A percentile compares a stretch with the other conserved stretches of the same genome.
Evolutionary conservation across 2,797 vertebrate species (phyloP).

Genomic region (Ispidina picta): DNA sequence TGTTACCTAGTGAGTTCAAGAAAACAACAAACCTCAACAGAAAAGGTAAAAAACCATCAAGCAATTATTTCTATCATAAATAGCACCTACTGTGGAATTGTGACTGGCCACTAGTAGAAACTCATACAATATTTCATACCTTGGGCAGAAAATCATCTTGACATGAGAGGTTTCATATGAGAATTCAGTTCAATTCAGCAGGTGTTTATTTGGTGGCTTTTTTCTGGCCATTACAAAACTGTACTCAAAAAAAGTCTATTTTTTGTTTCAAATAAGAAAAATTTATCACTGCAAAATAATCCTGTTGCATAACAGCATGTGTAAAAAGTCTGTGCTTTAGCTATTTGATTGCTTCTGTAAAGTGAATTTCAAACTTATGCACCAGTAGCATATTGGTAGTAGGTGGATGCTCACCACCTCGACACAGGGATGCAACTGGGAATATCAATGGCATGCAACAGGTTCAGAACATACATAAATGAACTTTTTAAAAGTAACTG

Average conservation of each 20-base stretch:
- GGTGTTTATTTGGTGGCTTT: not conserved
- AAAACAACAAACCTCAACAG: not conserved
- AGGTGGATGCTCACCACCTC: not conserved
- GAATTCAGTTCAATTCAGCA: not conserved
- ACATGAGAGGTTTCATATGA: not conserved
- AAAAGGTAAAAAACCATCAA: not conserved
- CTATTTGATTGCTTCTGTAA: not conserved
- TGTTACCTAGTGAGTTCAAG: not conserved
- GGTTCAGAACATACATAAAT: not conserved
- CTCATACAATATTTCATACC: not conserved
- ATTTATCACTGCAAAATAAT: not conserved
- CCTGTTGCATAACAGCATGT: not conserved
- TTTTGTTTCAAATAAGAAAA: not conserved
- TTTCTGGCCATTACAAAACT: not conserved
- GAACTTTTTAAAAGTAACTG: not conserved
- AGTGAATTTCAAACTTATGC: not conserved
- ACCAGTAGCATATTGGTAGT: not conserved
- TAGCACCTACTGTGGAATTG: not conserved
- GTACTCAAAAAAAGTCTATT: not conserved
- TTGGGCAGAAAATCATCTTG: not conserved
- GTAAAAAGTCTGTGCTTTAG: not conserved
- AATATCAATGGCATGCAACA: not conserved
- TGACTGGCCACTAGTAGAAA: not conserved
- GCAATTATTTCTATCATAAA: not conserved
- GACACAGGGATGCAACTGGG: not conserved